phyloP scores from a whole-genome alignment of 2,888 invertebrate genomes.

The Agrochola litura region DNA sequence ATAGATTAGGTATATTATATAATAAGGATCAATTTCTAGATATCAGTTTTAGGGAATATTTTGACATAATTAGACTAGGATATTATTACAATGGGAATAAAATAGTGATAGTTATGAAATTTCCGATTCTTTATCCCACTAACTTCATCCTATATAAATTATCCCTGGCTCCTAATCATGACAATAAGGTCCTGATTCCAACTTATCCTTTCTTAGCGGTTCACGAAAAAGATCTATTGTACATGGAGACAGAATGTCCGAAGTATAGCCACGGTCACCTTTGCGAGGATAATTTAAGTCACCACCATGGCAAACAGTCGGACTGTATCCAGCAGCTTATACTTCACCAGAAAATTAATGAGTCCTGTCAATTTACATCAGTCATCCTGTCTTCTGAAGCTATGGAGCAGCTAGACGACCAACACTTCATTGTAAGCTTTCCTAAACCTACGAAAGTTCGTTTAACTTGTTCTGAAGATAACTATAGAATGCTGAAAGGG shows the following conservation, averaged over 20 bases:
- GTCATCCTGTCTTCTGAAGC: constrained; percentile 18
- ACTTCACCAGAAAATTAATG: no score
- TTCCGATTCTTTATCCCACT: not conserved
- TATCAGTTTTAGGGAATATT: not conserved
- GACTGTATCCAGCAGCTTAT: no score
- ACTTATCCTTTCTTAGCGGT: no score
- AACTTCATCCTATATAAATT: not conserved
- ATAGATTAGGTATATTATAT: constrained; percentile 1
- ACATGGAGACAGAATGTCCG: no score
- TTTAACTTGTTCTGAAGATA: constrained; percentile 23
- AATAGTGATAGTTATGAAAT: not conserved
- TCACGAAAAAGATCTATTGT: no score
- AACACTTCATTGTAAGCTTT: constrained; percentile 20
- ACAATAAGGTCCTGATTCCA: no score
- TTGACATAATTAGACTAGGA: no score
- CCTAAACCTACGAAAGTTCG: not conserved
- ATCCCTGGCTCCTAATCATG: no score
- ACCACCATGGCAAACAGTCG: no score
- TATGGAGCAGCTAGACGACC: constrained; percentile 20
- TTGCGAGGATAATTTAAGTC: no score
- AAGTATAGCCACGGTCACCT: no score
- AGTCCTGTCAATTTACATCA: not conserved
- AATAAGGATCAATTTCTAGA: not conserved
- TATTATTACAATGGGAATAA: not conserved
- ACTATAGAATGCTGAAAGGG: not conserved